These are phyloP conservation scores for Neofelis nebulosa DNA, from an alignment of 2,113 vertebrate species.

Conservation along the genomic window DNA sequence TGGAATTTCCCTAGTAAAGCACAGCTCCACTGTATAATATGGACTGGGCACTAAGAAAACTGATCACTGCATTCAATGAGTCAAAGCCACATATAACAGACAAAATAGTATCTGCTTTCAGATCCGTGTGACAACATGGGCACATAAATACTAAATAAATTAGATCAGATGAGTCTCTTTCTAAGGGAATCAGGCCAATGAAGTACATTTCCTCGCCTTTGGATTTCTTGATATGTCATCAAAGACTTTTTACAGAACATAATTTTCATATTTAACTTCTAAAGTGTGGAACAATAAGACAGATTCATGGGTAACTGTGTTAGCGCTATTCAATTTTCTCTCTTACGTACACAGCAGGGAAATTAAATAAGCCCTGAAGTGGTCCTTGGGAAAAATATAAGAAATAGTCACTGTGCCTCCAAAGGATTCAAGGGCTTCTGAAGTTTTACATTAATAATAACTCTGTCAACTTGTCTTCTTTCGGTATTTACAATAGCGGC, in stretches of 20 bases:
- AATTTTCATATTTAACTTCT: constrained; percentile 40
- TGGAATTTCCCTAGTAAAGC: not conserved
- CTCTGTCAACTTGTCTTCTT: not conserved
- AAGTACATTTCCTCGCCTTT: not conserved
- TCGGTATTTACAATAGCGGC: not conserved
- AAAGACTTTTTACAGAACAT: not conserved
- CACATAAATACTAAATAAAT: constrained; percentile 28
- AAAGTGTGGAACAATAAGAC: not conserved
- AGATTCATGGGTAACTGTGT: not conserved
- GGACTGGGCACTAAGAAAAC: not conserved
- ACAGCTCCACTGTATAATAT: not conserved
- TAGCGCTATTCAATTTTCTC: constrained; percentile 17
- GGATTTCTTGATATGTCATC: not conserved
- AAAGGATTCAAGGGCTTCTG: not conserved
- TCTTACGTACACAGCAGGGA: not conserved
- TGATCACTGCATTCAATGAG: not conserved
- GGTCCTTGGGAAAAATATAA: constrained; percentile 34
- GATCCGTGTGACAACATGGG: not conserved
- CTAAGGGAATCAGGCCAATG: not conserved
- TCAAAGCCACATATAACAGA: constrained; percentile 3
- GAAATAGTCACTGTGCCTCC: not conserved
- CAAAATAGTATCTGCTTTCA: constrained; percentile 26
- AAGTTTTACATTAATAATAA: constrained; percentile 44
- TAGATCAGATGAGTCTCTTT: not conserved
- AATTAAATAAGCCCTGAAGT: not conserved